Conservation (phyloP, 2,888 invertebrate genomes). For the Cantharis flavilabris region DNA sequence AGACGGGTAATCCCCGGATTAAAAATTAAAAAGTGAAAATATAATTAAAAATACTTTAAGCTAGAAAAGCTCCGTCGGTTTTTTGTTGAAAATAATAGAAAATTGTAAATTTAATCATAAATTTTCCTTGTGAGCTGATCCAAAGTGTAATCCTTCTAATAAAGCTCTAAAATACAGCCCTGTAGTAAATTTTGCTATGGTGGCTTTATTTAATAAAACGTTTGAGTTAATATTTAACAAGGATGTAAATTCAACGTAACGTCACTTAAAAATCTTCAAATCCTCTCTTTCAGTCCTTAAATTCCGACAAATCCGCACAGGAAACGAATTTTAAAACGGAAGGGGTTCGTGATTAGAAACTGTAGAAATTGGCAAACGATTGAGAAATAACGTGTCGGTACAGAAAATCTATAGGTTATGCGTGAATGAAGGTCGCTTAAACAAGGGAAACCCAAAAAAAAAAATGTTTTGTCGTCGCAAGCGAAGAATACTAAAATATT, state of each 20-base stretch:
- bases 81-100: neutral
- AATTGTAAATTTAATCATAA: neutral
- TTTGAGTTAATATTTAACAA: neutral
- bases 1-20: neutral
- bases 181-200: neutral
- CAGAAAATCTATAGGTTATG: constrained; percentile 41
- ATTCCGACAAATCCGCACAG: constrained; percentile 27
- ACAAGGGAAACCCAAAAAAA: neutral
- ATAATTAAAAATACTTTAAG: neutral
- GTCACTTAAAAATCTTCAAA: constrained; percentile 8
- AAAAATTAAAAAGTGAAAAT: neutral
- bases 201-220: neutral
- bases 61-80: neutral
- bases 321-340: constrained; percentile 14
- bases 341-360: constrained; percentile 40
- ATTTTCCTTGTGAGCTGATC: neutral
- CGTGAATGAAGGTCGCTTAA: constrained; percentile 40
- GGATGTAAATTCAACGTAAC: neutral
- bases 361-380: constrained; percentile 41
- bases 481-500: neutral
- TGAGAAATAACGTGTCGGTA: constrained; percentile 45
- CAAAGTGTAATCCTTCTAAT: neutral
- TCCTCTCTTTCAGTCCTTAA: constrained; percentile 14
- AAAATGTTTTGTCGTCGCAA: too few relatives aligned
- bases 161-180: neutral